Conservation (phyloP, 2,888 invertebrate species). For the Prosopocoilus inquinatus region DNA sequence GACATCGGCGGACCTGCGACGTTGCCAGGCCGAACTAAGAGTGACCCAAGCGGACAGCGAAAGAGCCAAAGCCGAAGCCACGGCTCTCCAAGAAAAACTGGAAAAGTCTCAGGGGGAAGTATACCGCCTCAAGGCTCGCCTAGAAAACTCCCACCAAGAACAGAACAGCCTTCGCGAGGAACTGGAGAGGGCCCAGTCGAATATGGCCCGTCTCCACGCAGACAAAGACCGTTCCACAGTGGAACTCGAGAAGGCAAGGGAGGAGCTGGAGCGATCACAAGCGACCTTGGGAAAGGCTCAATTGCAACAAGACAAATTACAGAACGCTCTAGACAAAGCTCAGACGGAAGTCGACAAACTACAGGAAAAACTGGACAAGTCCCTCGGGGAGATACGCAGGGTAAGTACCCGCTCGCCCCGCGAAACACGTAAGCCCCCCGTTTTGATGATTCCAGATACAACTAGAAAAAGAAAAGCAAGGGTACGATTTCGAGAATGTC, state of each 20-base stretch:
- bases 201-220: conserved; percentile 80
- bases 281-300: conserved; percentile 89
- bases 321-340: conserved; percentile 83
- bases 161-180: conserved; percentile 91
- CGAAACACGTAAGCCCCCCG: not conserved
- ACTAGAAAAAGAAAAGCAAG: conserved; percentile 87
- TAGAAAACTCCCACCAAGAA: conserved; percentile 94
- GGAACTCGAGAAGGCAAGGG: conserved; percentile 82
- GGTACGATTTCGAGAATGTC: conserved; percentile 86
- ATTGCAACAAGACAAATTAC: conserved; percentile 87
- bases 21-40: conserved; percentile 85
- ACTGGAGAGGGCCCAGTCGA: conserved; percentile 81
- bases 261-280: conserved; percentile 85
- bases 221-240: conserved; percentile 84
- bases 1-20: conserved; percentile 76
- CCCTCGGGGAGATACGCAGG: conserved; percentile 77
- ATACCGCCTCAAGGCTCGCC: conserved; percentile 87
- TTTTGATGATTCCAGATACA: conserved; percentile 60
- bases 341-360: conserved; percentile 88
- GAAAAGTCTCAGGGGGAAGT: conserved; percentile 95
- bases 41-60: conserved; percentile 92
- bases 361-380: conserved; percentile 84
- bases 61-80: conserved; percentile 77
- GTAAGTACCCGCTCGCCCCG: conserved; percentile 53
- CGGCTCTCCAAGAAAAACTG: conserved; percentile 85